Conservation (phyloP, 2,888 invertebrate species). For the Drosophila mayaguana region DNA sequence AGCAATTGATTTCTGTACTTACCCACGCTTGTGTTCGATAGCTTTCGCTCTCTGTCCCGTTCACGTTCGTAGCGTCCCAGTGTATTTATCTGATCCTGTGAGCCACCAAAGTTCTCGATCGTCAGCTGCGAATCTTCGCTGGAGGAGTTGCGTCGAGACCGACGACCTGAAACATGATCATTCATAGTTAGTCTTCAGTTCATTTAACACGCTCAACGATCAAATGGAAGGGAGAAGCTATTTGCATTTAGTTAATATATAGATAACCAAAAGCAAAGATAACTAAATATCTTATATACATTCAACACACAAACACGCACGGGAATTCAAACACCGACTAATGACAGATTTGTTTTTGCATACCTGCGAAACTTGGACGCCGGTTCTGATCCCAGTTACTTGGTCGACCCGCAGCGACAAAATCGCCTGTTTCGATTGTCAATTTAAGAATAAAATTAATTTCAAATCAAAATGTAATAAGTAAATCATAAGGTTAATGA, state of each 20-base stretch:
- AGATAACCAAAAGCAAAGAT: not conserved
- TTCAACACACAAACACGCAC: constrained; percentile 39
- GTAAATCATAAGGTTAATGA: constrained; percentile 29
- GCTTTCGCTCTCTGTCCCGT: constrained; percentile 84
- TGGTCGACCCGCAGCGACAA: constrained; percentile 92
- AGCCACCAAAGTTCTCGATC: constrained; percentile 96
- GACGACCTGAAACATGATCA: constrained; percentile 86
- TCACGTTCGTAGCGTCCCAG: constrained; percentile 91
- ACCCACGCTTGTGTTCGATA: constrained; percentile 84
- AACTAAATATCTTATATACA: constrained; percentile 18
- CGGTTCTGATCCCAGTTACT: constrained; percentile 93
- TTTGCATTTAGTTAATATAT: constrained; percentile 24
- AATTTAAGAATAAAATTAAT: constrained; percentile 48
- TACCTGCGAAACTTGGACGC: constrained; percentile 91
- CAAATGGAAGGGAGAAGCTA: constrained; percentile 9
- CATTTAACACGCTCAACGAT: not conserved
- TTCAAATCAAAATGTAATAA: constrained; percentile 21
- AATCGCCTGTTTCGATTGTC: constrained; percentile 80
- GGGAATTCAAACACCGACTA: constrained; percentile 38
- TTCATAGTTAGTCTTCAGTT: not conserved
- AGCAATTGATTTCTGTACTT: constrained; percentile 4
- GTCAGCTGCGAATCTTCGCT: constrained; percentile 95
- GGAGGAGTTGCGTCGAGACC: constrained; percentile 93
- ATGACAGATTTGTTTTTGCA: constrained; percentile 41
- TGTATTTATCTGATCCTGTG: constrained; percentile 94